Evolutionary conservation across 2,113 vertebrate species (phyloP), one percentile per base, ranked within the genome.

Genomic region (Callospermophilus lateralis): DNA sequence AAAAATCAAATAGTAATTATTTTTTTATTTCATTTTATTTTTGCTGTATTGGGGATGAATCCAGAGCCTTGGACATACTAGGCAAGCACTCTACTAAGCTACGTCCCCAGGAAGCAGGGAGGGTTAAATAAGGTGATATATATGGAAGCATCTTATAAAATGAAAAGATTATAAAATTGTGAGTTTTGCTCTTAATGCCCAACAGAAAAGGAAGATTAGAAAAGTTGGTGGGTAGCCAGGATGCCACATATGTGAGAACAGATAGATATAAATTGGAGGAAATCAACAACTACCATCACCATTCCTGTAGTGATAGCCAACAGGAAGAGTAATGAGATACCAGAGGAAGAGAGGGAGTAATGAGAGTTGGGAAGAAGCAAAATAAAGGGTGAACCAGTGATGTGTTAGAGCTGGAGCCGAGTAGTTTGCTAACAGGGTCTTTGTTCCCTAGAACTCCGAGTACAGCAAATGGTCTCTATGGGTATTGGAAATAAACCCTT

Each of bases 381-480:
- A 61, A 51, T 20, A 22, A 37, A 58, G 68, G 78, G 51, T 58
- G n/a, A 20, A 16, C 39, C 2, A 51, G 2, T 15, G 51, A 28
- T 20, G 17, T 74, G 76, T 68, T 68, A 15, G n/a, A 34, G 55
- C 53, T 63, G 24, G 42, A 55, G 70, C 32, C 11, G 13, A 72
- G 20, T 53, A 58, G 30, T 42, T 65, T 68, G 78, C 53, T 95
- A 88, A 97, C 87, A 51, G 51, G 67, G 72, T 89, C 80, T 96
- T 74, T 97, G 39, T 97, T 93, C 86, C 96, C 45, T 98, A 99
- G 99, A 99, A 97, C 94, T 99, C 97, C 99, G 99, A 95, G 98
- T 99, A 58, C 99, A 99, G 98, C 99, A 99, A 98, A 99, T 99
- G 53, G 98, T 99, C 39, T 99, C 99, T 93, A 99, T 99, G 99